These are phyloP conservation scores for Punctoribates punctum DNA, from an alignment of 2,888 invertebrate genomes.

Conservation along the genomic window DNA sequence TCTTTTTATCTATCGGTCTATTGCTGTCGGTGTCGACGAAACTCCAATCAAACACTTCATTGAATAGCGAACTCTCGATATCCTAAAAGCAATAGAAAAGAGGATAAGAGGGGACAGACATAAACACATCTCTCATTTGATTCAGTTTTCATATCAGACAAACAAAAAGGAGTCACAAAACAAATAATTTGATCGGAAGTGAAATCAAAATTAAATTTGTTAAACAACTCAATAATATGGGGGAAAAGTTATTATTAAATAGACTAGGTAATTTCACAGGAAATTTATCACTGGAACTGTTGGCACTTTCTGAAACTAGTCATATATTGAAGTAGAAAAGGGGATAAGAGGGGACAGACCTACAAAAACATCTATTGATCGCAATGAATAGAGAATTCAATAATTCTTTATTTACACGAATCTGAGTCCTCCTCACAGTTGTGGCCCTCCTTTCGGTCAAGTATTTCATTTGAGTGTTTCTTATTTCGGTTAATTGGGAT, in stretches of 20 bases:
- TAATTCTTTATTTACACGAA: not conserved
- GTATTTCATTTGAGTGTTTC: conserved; percentile 4
- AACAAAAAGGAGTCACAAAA: no score
- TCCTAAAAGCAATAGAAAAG: not conserved
- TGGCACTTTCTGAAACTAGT: no score
- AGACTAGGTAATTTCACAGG: no score
- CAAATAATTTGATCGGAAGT: no score
- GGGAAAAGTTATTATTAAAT: no score
- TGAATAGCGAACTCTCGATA: conserved; percentile 31
- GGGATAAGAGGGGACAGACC: no score
- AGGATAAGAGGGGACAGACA: no score
- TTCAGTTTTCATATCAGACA: no score
- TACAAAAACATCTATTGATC: not conserved
- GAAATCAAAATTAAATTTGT: no score
- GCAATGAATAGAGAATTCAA: not conserved
- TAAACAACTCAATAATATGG: no score
- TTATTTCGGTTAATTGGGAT: not conserved
- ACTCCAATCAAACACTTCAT: conserved; percentile 25
- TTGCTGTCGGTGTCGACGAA: not conserved
- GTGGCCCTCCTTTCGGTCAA: not conserved
- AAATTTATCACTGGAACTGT: no score
- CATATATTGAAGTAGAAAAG: not conserved
- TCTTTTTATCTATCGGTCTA: not conserved
- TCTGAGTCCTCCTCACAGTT: not conserved
- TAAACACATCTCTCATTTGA: no score